These are phyloP conservation scores for Pocillopora damicornis DNA, from an alignment of 64 coral and sea anemone genomes.

Conservation along the genomic window DNA sequence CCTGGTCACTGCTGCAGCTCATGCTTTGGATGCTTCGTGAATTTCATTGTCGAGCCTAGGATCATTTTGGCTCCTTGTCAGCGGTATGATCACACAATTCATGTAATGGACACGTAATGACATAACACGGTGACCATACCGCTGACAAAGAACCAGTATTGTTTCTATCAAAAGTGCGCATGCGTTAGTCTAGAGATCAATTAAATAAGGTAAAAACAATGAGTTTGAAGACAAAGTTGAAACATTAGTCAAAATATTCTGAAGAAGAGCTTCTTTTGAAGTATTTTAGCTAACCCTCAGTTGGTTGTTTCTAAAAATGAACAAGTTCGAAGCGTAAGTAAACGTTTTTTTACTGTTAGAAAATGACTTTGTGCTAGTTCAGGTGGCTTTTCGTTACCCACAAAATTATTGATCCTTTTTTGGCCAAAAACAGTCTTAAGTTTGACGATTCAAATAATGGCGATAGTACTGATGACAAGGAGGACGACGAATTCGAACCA, in stretches of 20 bases:
- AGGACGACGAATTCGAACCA: constrained; percentile 81
- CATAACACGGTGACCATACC: too few relatives aligned
- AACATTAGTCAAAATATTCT: too few relatives aligned
- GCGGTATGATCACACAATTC: too few relatives aligned
- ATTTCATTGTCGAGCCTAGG: too few relatives aligned
- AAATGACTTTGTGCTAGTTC: neutral
- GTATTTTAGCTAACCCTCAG: neutral
- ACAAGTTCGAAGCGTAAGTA: constrained; percentile 99
- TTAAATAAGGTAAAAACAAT: too few relatives aligned
- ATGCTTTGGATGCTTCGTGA: constrained; percentile 21
- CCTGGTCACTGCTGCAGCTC: constrained; percentile 83
- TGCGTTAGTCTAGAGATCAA: too few relatives aligned
- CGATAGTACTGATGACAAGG: constrained; percentile 89
- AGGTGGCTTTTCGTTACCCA: neutral
- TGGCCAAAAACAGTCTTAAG: constrained; percentile 45
- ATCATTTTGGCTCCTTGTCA: too few relatives aligned
- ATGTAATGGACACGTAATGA: too few relatives aligned
- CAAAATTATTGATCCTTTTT: neutral
- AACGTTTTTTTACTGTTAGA: neutral
- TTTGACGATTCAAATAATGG: constrained; percentile 94
- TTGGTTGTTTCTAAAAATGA: constrained; percentile 68
- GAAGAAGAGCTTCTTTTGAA: neutral
- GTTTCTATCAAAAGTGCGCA: too few relatives aligned
- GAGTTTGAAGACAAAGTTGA: too few relatives aligned
- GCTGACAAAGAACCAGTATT: too few relatives aligned